Conservation (phyloP, 2,888 invertebrate genomes). For the Tipula helvola region DNA sequence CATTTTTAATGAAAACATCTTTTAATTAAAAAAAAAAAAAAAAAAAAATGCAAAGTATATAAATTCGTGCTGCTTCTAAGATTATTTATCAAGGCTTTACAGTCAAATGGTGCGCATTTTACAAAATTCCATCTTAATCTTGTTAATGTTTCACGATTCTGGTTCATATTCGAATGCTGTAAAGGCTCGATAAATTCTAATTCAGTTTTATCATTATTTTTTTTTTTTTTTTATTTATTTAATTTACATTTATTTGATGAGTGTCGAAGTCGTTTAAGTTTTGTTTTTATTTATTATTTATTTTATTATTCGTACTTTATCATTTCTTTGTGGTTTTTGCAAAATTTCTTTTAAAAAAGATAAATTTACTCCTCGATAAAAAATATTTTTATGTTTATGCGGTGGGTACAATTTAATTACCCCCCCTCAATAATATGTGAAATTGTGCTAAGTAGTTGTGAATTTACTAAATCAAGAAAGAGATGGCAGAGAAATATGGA, state of each 20-base stretch:
- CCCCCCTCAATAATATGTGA: background rate
- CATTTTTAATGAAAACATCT: slow-evolving; percentile 10
- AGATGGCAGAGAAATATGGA: background rate
- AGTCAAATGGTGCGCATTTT: background rate
- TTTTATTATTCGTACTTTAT: background rate
- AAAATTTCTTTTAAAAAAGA: background rate
- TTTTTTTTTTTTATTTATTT: background rate
- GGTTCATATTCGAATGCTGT: background rate
- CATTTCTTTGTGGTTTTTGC: background rate
- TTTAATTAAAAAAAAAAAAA: background rate
- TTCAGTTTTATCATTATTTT: background rate
- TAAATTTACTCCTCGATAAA: background rate
- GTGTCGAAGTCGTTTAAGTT: background rate
- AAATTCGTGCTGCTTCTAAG: background rate
- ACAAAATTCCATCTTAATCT: background rate
- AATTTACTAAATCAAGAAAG: background rate
- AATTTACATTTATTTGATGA: background rate
- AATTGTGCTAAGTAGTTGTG: background rate
- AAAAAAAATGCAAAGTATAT: background rate
- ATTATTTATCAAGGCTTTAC: background rate
- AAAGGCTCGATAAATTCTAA: background rate
- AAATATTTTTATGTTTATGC: background rate
- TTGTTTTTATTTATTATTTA: background rate
- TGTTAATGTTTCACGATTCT: background rate
- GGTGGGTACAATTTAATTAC: background rate